These are phyloP conservation scores for Brachyalestes nurse DNA, from an alignment of 2,797 vertebrate species.

Conservation along the genomic window DNA sequence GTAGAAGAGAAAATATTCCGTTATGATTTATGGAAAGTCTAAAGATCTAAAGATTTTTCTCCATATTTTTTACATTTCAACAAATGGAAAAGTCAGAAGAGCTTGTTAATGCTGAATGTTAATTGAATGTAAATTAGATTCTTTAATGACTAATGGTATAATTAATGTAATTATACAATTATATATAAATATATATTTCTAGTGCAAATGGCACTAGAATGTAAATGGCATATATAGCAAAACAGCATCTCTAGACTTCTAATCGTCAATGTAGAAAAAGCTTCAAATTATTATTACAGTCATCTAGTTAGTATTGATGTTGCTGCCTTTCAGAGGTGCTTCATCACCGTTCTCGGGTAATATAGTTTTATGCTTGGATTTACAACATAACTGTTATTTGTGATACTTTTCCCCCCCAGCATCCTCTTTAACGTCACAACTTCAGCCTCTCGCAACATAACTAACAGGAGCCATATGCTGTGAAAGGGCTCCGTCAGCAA, in stretches of 20 bases:
- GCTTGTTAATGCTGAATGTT: no score
- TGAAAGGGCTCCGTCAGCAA: constrained; percentile 76
- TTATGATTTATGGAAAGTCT: no score
- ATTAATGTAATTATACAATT: background rate
- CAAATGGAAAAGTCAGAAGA: no score
- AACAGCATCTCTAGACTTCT: background rate
- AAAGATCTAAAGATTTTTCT: no score
- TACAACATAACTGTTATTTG: constrained; percentile 10
- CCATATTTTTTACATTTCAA: no score
- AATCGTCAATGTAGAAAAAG: background rate
- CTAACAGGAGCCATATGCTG: constrained; percentile 75
- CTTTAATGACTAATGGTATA: background rate
- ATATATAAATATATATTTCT: background rate
- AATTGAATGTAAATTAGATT: no score
- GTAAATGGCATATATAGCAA: background rate
- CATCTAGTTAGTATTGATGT: background rate
- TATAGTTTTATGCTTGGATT: constrained; percentile 13
- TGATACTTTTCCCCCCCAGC: constrained; percentile 1
- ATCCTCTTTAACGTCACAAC: background rate
- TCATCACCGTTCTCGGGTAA: constrained; percentile 1
- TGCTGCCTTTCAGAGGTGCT: constrained; percentile 8
- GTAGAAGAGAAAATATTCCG: no score
- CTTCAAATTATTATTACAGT: constrained; percentile 10
- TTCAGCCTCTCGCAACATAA: constrained; percentile 65
- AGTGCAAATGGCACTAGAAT: background rate